Evolutionary conservation across 2,797 vertebrate species (phyloP).

Genomic region (Kryptopterus vitreolus): DNA sequence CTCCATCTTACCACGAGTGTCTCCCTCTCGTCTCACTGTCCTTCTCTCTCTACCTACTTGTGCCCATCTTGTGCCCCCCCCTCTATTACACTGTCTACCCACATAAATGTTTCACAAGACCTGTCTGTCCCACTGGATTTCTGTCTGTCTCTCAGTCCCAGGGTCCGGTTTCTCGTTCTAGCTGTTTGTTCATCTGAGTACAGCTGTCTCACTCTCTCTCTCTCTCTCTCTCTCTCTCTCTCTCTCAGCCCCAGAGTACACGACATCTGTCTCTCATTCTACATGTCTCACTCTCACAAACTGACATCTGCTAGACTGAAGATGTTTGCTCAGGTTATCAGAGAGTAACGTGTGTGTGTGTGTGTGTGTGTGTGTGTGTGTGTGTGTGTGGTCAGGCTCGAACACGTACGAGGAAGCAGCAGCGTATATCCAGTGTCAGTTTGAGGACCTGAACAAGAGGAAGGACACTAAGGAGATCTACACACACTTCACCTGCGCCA

Average conservation of each 20-base stretch:
- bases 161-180: too few species aligned
- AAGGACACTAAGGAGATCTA: constrained; percentile 99
- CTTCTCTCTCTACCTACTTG: too few species aligned
- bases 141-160: too few species aligned
- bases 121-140: background rate
- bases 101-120: too few species aligned
- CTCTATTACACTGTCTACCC: too few species aligned
- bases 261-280: constrained; percentile 1
- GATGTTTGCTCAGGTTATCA: background rate
- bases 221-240: background rate
- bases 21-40: too few species aligned
- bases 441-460: constrained; percentile 98
- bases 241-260: too few species aligned
- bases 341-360: constrained; percentile 2
- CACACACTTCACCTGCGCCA: constrained; percentile 86
- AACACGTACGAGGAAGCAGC: constrained; percentile 98
- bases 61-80: too few species aligned
- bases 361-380: background rate
- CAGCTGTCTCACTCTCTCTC: background rate
- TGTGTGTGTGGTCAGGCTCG: constrained; percentile 77
- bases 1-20: too few species aligned
- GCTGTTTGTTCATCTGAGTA: too few species aligned
- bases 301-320: too few species aligned
- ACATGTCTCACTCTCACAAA: background rate
- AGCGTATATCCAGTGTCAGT: constrained; percentile 97